These are phyloP conservation scores for Tiliacea aurago DNA, from an alignment of 2,888 invertebrate genomes.

Conservation along the genomic window DNA sequence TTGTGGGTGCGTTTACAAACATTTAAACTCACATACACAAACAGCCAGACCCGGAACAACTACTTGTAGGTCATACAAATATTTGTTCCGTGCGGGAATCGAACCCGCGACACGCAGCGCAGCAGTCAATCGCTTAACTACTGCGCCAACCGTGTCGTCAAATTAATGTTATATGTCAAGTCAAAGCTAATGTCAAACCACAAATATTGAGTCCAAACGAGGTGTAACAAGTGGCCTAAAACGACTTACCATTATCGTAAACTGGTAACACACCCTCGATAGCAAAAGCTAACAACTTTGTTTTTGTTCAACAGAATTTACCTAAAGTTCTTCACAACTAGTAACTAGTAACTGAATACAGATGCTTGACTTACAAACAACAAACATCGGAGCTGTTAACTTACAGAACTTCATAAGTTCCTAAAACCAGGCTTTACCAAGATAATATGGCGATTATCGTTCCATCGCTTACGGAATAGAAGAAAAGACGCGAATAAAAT, in stretches of 20 bases:
- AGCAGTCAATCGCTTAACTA: too few species aligned
- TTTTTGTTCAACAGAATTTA: constrained; percentile 12
- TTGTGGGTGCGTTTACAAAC: too few species aligned
- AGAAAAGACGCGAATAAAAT: constrained; percentile 7
- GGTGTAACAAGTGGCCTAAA: constrained; percentile 26
- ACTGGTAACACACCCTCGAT: background rate
- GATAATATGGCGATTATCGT: background rate
- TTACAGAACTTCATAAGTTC: background rate
- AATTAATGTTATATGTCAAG: too few species aligned
- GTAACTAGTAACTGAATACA: background rate
- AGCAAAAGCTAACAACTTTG: constrained; percentile 11
- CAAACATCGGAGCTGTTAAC: background rate
- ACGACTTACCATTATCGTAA: background rate
- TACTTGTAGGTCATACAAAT: too few species aligned
- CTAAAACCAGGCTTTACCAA: background rate
- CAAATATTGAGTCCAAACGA: background rate
- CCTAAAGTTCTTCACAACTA: background rate
- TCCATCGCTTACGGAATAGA: constrained; percentile 4
- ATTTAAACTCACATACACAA: too few species aligned
- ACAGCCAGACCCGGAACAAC: too few species aligned
- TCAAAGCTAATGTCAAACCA: too few species aligned
- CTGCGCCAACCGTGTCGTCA: too few species aligned
- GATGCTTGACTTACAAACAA: background rate
- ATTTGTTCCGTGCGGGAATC: too few species aligned
- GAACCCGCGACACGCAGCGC: too few species aligned